A percentile compares a stretch with the other conserved stretches of the same genome.
Conservation (phyloP, 2,113 vertebrate genomes). For the Callithrix jacchus region DNA sequence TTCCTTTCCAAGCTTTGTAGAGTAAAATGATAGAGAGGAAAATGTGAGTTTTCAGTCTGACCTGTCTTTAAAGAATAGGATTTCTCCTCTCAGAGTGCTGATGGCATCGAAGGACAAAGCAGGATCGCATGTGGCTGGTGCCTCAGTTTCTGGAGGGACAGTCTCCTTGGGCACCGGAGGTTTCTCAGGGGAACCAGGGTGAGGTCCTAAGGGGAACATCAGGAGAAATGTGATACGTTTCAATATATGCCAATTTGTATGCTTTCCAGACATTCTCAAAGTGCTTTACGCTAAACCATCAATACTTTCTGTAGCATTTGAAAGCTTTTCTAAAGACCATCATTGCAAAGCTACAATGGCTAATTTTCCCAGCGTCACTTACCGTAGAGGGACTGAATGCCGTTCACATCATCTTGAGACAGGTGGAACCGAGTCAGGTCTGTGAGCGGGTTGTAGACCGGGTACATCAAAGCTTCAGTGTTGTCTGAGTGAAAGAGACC, state of each 20-base stretch:
- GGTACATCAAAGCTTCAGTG: conserved; percentile 86
- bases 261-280: background rate
- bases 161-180: background rate
- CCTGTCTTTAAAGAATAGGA: conserved; percentile 91
- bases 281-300: too few species aligned
- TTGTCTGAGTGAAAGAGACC: conserved; percentile 87
- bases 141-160: conserved; percentile 44
- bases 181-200: background rate
- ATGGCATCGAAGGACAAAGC: conserved; percentile 88
- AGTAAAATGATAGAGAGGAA: background rate
- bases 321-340: background rate
- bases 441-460: conserved; percentile 78
- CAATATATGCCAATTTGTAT: background rate
- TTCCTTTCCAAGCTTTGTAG: background rate
- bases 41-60: conserved; percentile 60
- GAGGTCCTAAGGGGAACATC: conserved; percentile 63
- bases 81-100: conserved; percentile 87
- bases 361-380: conserved; percentile 6
- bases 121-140: conserved; percentile 81
- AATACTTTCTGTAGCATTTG: background rate
- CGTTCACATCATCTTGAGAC: conserved; percentile 84
- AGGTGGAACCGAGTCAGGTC: conserved; percentile 81
- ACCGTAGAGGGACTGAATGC: conserved; percentile 89
- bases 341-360: background rate
- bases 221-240: background rate